A percentile compares a stretch with the other conserved stretches of the same genome.
Evolutionary conservation across 2,113 vertebrate species (phyloP).

Genomic region (Apeltes quadracus): DNA sequence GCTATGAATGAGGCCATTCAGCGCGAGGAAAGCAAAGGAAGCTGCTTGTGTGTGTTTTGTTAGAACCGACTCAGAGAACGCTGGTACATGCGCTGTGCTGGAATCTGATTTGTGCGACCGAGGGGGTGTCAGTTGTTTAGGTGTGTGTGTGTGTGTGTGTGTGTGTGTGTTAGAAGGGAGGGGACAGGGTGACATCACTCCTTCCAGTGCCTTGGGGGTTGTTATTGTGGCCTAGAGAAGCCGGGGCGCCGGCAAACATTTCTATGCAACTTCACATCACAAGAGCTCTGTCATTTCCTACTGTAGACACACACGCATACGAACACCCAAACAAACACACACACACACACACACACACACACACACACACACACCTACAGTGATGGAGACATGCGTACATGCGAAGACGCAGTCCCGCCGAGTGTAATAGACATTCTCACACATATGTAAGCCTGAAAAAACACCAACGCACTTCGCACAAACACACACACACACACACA

Average conservation of each 20-base stretch:
- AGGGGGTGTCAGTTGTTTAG: constrained; percentile 53
- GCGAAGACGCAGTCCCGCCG: background rate
- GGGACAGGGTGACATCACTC: constrained; percentile 71
- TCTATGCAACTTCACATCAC: constrained; percentile 50
- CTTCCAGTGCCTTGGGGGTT: constrained; percentile 67
- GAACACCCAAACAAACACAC: constrained; percentile 17
- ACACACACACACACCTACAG: background rate
- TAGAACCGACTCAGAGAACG: constrained; percentile 30
- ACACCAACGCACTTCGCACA: constrained; percentile 17
- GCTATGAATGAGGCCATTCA: constrained; percentile 74
- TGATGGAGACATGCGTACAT: background rate
- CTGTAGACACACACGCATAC: constrained; percentile 25
- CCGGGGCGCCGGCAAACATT: constrained; percentile 34
- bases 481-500: constrained; percentile 15
- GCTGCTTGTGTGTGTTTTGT: constrained; percentile 34
- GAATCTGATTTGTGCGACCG: constrained; percentile 60
- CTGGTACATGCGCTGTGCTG: constrained; percentile 22
- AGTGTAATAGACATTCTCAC: constrained; percentile 16
- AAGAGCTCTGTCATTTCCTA: constrained; percentile 53
- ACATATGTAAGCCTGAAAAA: constrained; percentile 19
- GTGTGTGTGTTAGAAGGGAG: constrained; percentile 9
- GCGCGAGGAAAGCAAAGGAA: constrained; percentile 53
- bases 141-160: constrained; percentile 29
- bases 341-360: constrained; percentile 6
- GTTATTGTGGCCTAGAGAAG: constrained; percentile 58